A percentile compares a stretch with the other conserved stretches of the same genome.
Evolutionary conservation across 2,113 vertebrate genomes (phyloP).

Genomic region (Astatoreochromis straeleni): DNA sequence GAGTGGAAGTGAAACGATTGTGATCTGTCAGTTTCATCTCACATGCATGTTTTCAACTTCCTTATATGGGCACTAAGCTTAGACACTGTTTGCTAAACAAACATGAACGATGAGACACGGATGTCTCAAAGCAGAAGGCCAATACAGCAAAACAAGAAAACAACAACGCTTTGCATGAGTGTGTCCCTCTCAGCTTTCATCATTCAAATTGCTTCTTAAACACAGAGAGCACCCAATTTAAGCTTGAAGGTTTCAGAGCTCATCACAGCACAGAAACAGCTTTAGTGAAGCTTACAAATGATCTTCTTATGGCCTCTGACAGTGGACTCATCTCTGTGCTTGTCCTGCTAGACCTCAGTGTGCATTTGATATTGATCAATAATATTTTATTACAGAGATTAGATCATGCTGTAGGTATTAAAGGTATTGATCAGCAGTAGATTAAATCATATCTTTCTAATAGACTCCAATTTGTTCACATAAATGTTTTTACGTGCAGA

Average conservation of each 20-base stretch:
- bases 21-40: not conserved
- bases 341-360: not conserved
- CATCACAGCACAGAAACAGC: not conserved
- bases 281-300: not conserved
- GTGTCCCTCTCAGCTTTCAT: rapidly evolving
- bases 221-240: rapidly evolving
- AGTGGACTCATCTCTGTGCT: not conserved
- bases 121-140: not conserved
- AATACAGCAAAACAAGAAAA: not conserved
- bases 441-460: not conserved
- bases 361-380: not conserved
- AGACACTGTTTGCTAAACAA: not conserved
- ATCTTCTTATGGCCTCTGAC: not conserved
- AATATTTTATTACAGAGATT: not conserved
- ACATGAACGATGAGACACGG: not conserved
- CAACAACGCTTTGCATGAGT: rapidly evolving
- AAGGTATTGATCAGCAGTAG: not conserved
- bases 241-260: rapidly evolving
- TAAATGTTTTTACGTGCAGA: not conserved
- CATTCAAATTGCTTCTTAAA: not conserved
- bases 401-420: not conserved
- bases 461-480: not conserved
- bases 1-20: not conserved
- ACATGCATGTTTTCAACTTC: not conserved
- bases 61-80: not conserved